Evolutionary conservation across 2,797 vertebrate species (phyloP), one percentile per base, ranked within the genome.

Genomic region (Eleutherodactylus coqui): DNA sequence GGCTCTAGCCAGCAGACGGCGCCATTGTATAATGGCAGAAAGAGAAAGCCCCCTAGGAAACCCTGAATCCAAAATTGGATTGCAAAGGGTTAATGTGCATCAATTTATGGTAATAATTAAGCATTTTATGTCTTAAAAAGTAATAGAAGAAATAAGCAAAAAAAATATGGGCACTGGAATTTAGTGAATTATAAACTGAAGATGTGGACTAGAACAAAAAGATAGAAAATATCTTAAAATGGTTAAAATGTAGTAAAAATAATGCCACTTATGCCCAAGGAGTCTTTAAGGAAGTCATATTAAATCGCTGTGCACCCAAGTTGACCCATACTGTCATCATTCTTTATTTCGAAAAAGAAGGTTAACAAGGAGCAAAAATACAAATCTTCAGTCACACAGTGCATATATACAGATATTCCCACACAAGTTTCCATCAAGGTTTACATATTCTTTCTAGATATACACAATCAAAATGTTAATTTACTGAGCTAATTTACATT

Each of bases 381-480:
- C 64, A 83, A 73, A 84, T 75, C 41, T 62, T 75, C 43, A 62
- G 38, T 7, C 51, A 45, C 77, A 80, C 11, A 34, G 5, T 19
- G 47, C 53, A 76, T 38, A 69, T 62, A 75, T 72, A 87, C 72
- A 45, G 81, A 87, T 84, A 84, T 64, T 58, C 41, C 75, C 64
- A 64, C 75, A 62, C 29, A 79, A 76, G 62, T 87, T 87, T 87
- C 81, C 34, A 84, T 87, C 86, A 80, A 67, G 79, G 86, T 84
- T 87, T 80, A 87, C 55, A 27, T 45, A 62, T 84, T 79, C 55
- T 84, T 87, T 51, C 36, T 69, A 80, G 82, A 84, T 79, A 79
- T 64, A 64, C 76, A 87, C 86, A 80, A 87, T 87, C 86, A 87
- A 87, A 87, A 87, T 87, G 86, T 87, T 84, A 87, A 87, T 80